Base-by-base conservation (phyloP, 2,888 invertebrate species). In the Timema podura region DNA sequence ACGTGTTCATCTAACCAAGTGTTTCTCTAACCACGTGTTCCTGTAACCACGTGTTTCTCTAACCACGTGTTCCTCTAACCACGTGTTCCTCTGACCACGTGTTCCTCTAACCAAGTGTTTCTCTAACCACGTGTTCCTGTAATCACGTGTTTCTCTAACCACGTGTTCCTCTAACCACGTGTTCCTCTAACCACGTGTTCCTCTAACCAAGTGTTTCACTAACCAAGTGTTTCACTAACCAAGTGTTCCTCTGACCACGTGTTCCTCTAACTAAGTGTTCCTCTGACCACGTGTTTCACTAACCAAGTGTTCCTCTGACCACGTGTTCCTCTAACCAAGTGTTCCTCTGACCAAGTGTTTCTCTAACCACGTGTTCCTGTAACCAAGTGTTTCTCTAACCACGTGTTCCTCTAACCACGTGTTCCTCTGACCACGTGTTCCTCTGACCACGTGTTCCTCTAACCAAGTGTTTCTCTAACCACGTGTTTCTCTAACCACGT, bases 81-180 rank as follows among this genome's bases (percentile, higher is more conserved):
- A n/a, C n/a, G n/a, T n/a, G n/a, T n/a, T n/a, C n/a, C n/a, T n/a
- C n/a, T n/a, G n/a, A 30, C 30, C 30, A 30, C 30, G 1, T 30
- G 30, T 30, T 30, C 3, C 30, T 30, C 1, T 30, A 3, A 30
- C 30, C 65, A 46, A 0, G 47, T 13, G 47, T 13, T 6, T 0
- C 6, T 7, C 5, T 44, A n/a, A 5, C 64, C 6, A 13, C 15
- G 13, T 51, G 13, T 15, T n/a, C 51, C 51, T n/a, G 5, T 51
- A 5, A 5, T 8, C 15, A 51, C 51, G 51, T 51, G 13, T 57
- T 16, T 5, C 0, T 10, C 57, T 10, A 77, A 88, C 88, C 83
- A 30, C 30, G 1, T 30, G 30, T 30, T 30, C 3, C 30, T 30
- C 1, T 30, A 3, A 30, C 30, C 65, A 46, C 8, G 47, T 13